Evolutionary conservation across 2,797 vertebrate genomes (phyloP), one percentile per base, ranked within the genome.

Genomic region (Dendrocincla tyrannina): DNA sequence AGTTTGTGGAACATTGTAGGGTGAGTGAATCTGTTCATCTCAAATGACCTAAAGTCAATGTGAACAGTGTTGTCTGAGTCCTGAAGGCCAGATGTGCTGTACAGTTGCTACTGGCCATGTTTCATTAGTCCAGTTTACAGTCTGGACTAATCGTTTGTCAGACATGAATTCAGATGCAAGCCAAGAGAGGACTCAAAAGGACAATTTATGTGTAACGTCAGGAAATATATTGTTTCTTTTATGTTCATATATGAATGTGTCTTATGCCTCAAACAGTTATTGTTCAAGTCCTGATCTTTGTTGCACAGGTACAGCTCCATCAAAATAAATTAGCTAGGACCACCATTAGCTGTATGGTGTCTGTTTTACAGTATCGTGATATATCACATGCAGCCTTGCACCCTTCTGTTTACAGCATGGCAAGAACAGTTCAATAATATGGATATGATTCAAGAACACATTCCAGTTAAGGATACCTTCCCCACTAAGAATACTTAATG

Each of bases 321-420:
- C 42, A 76, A 55, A 39, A 66, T 12, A 77, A 60, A n/a, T 32
- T 37, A 77, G 4, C 18, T 53, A 33, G 10, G 32, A 25, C 9
- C 39, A 22, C 13, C 15, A 3, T 46, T 46, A 67, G 39, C 22
- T n/a, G 0, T 50, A 20, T 0, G 0, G n/a, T 50, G 9, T 28
- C 17, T 75, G 10, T 49, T 80, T 77, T 72, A 60, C 3, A 33
- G 13, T 52, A 6, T 8, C 2, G 2, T 24, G 67, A 25, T 11
- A 13, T 32, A 39, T 18, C 33, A 19, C 12, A 19, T 4, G 16
- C 10, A 27, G 20, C 24, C 37, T 89, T 50, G 17, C 10, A 60
- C 23, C 11, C 28, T 75, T 50, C 35, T 44, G 1, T 63, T 86
- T 47, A 39, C 9, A 3, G 4, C 56, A 33, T 44, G 33, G 23